Evolutionary conservation across 2,113 vertebrate species (phyloP).

Genomic region (Podiceps cristatus): DNA sequence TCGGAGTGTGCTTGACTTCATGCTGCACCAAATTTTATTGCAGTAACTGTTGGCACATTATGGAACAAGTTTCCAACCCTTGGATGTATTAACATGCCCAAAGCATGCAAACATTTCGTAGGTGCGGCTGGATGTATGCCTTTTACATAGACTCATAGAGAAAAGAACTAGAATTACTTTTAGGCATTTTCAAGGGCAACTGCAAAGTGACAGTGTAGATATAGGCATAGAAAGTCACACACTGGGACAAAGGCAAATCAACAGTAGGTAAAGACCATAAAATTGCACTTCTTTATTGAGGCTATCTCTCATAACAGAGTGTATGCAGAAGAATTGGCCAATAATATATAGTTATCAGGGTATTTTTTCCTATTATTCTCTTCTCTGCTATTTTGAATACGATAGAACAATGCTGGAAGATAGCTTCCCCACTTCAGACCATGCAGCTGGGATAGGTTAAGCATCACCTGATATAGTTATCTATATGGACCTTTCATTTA

Average conservation of each 20-base stretch:
- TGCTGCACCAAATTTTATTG: neutral
- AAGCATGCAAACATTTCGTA: neutral
- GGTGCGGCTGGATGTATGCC: neutral
- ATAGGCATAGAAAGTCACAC: neutral
- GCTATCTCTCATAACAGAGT: neutral
- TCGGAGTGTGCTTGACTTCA: neutral
- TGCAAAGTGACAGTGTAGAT: neutral
- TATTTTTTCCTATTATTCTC: neutral
- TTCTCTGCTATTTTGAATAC: neutral
- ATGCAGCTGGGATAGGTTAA: neutral
- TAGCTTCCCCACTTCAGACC: neutral
- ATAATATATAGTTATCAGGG: neutral
- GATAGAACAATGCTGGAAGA: neutral
- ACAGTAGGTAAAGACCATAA: neutral
- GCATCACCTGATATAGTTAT: neutral
- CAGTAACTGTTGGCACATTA: neutral
- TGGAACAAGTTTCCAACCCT: neutral
- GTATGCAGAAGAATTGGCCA: neutral
- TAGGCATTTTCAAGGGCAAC: neutral
- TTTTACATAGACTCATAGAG: neutral
- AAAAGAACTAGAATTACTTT: neutral
- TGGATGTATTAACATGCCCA: neutral
- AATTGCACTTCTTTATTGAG: neutral
- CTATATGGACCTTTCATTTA: neutral
- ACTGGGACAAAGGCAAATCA: neutral